These are phyloP conservation scores for Ceyx margarethae DNA, from an alignment of 2,113 vertebrate species.

Conservation along the genomic window DNA sequence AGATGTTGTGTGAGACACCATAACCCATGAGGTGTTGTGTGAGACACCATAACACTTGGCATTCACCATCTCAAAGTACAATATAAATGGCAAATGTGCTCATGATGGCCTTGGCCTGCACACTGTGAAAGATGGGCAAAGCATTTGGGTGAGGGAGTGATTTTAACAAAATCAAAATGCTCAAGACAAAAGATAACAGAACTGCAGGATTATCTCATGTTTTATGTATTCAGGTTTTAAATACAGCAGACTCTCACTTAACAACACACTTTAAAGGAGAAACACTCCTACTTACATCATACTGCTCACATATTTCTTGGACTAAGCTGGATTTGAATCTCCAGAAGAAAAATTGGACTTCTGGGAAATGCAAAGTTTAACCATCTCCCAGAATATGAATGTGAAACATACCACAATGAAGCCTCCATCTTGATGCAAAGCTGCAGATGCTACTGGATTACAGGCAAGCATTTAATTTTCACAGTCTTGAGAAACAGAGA, in stretches of 20 bases:
- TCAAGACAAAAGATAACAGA: background rate
- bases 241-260: background rate
- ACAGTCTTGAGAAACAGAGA: background rate
- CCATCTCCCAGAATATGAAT: background rate
- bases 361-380: background rate
- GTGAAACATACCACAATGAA: background rate
- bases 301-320: background rate
- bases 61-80: background rate
- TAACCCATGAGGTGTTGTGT: background rate
- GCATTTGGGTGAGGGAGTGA: background rate
- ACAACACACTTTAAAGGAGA: background rate
- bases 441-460: background rate
- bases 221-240: background rate
- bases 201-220: background rate
- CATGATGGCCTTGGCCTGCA: background rate
- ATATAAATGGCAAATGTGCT: background rate
- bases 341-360: background rate
- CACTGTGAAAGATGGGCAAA: background rate
- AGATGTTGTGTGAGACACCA: no score
- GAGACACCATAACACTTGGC: background rate
- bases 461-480: background rate
- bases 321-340: background rate
- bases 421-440: background rate
- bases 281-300: background rate
- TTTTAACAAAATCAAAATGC: background rate